A percentile compares a stretch with the other conserved stretches of the same genome.
Conservation (phyloP, 2,888 invertebrate genomes). For the Phyllotreta cruciferae region DNA sequence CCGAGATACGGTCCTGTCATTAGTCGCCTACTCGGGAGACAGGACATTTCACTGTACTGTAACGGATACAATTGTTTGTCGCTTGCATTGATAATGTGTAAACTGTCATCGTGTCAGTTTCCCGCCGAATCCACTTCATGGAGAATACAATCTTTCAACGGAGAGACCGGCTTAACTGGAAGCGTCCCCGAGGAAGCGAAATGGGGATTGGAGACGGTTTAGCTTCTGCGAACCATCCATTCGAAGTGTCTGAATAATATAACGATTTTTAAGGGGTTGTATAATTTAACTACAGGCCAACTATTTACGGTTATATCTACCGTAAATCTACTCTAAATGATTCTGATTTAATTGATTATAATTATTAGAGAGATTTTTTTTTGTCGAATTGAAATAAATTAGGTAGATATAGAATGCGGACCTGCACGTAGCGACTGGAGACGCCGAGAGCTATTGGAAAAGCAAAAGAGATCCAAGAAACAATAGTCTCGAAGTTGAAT, state of each 20-base stretch:
- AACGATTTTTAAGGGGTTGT: too few relatives aligned
- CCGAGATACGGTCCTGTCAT: slow-evolving; percentile 18
- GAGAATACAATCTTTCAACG: slow-evolving; percentile 30
- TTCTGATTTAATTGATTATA: too few relatives aligned
- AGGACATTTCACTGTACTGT: slow-evolving; percentile 6
- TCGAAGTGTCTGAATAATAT: too few relatives aligned
- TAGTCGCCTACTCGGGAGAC: neutral
- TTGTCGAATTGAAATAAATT: neutral
- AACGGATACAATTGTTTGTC: slow-evolving; percentile 32
- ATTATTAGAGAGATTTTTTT: too few relatives aligned
- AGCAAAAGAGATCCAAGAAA: slow-evolving; percentile 43
- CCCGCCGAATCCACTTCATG: slow-evolving; percentile 25
- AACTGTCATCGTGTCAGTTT: slow-evolving; percentile 32
- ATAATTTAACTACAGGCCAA: too few relatives aligned
- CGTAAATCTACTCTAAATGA: too few relatives aligned
- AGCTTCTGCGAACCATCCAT: neutral
- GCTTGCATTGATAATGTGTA: slow-evolving; percentile 32
- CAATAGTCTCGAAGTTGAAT: slow-evolving; percentile 62
- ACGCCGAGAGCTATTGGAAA: slow-evolving; percentile 3
- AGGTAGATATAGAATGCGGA: too few relatives aligned
- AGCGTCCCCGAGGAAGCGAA: slow-evolving; percentile 10
- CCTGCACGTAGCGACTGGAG: slow-evolving; percentile 12
- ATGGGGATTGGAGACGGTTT: neutral
- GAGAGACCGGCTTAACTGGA: slow-evolving; percentile 15
- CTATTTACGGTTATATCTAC: too few relatives aligned